Evolutionary conservation across 1,140 invertebrate species (phyloP).

Genomic region (Neodiprion pinetum): DNA sequence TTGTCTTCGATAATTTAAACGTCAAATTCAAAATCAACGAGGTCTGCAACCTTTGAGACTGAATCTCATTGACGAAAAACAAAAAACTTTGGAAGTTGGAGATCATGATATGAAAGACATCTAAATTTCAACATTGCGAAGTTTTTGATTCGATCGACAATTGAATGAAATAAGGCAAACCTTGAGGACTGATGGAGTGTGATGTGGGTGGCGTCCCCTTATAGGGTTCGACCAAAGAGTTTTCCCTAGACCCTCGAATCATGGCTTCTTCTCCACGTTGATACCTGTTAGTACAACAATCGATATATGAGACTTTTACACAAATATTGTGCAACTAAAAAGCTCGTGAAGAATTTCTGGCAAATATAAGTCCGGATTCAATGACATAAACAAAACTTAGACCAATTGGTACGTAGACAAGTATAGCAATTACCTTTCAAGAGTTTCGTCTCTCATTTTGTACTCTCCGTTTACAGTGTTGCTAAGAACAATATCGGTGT

Average conservation of each 20-base stretch:
- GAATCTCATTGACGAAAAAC: background rate
- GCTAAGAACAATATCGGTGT: slow-evolving; percentile 46
- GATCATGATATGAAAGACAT: too few relatives aligned
- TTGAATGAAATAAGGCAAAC: slow-evolving; percentile 34
- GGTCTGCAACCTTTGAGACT: too few relatives aligned
- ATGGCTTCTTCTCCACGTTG: slow-evolving; percentile 53
- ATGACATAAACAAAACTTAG: background rate
- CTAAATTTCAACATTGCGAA: too few relatives aligned
- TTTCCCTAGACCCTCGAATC: slow-evolving; percentile 52
- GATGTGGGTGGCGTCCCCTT: slow-evolving; percentile 49
- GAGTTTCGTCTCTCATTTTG: slow-evolving; percentile 55
- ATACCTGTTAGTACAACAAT: slow-evolving; percentile 41
- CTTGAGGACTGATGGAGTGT: slow-evolving; percentile 48
- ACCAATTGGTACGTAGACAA: background rate
- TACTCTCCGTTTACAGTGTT: slow-evolving; percentile 52
- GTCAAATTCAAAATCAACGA: too few relatives aligned
- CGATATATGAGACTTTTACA: background rate
- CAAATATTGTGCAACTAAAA: background rate
- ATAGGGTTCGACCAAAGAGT: slow-evolving; percentile 55
- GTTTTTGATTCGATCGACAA: too few relatives aligned
- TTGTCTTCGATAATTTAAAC: too few relatives aligned
- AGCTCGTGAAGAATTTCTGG: too few relatives aligned
- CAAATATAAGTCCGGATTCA: too few relatives aligned
- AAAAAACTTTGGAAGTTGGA: background rate
- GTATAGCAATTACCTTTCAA: slow-evolving; percentile 49